Base-by-base conservation (phyloP, 2,888 invertebrate species). In the Auanema freiburgensis region DNA sequence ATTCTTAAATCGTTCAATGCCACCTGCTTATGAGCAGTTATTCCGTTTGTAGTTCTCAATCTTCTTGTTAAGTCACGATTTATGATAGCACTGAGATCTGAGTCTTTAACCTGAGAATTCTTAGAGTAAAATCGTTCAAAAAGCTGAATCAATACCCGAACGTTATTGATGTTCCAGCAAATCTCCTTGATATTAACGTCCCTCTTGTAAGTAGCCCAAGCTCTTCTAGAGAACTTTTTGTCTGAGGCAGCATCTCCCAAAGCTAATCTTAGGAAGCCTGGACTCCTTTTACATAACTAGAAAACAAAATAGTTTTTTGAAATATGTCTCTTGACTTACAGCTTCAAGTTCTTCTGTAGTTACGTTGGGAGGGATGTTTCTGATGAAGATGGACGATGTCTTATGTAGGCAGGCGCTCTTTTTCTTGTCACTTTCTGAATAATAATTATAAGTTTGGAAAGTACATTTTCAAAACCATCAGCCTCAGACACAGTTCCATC, bases 181-280 rank as follows among this genome's bases (percentile, higher is more conserved):
- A 98, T 97, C 84, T 98, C 97, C 84, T 97, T 97, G 74, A 98
- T 97, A 85, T 97, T 96, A 52, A 97, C 95, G 82, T 93, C 91
- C 21, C 95, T 88, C 73, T 66, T 69, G 61, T 67, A 80, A 0
- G 97, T 97, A 42, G 96, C 94, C 97, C 97, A 98, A 46, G 96
- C 98, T 55, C 97, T 89, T 14, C 98, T 90, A 85, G 92, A 91
- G 91, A 96, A 98, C 50, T 93, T 89, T 23, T 96, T 88, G 84
- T 98, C 98, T 0, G 94, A 92, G 81, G 94, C 89, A 0, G 98
- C 97, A 86, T 99, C 98, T 0, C 97, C 95, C 60, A 98, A 88
- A 0, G 96, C 95, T 12, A 97, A 93, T 57, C 98, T 89, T 64
- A 97, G 86, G 85, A 93, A 99, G 0, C 97, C 98, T 33, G 91